Conservation (phyloP, 1,140 invertebrate species). For the Pararge aegeria region DNA sequence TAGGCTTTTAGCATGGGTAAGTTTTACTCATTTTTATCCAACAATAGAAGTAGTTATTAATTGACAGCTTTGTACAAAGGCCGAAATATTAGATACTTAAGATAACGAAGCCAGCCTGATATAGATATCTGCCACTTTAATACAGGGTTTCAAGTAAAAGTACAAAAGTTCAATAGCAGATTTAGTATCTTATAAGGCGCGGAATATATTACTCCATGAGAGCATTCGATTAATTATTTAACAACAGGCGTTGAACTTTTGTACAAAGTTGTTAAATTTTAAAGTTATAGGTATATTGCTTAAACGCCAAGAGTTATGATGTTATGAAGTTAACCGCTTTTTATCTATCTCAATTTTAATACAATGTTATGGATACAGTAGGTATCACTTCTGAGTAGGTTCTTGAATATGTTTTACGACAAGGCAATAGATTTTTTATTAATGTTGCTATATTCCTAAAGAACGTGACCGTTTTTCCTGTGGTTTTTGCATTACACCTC, state of each 20-base stretch:
- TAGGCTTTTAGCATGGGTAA: conserved; percentile 38
- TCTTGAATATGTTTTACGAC: too few species aligned
- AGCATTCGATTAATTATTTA: neutral
- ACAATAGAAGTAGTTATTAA: conserved; percentile 1
- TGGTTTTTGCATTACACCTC: too few species aligned
- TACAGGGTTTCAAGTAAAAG: neutral
- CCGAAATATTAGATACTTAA: conserved; percentile 40
- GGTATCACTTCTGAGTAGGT: too few species aligned
- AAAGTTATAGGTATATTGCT: too few species aligned
- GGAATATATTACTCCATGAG: neutral
- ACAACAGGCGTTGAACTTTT: conserved; percentile 56
- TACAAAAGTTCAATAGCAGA: conserved; percentile 45
- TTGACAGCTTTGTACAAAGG: conserved; percentile 68
- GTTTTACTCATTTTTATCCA: conserved; percentile 14
- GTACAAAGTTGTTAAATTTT: conserved; percentile 52
- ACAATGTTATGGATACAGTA: too few species aligned
- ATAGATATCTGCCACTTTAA: conserved; percentile 38
- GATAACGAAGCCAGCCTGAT: conserved; percentile 40
- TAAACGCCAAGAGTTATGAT: too few species aligned
- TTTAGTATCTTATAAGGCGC: conserved; percentile 1
- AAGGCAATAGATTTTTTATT: too few species aligned
- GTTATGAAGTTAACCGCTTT: too few species aligned
- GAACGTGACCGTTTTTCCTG: too few species aligned
- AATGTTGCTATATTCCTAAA: too few species aligned
- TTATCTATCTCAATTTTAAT: too few species aligned